Conservation (phyloP, 2,113 vertebrate species). For the Dolichallabes microphthalmus region DNA sequence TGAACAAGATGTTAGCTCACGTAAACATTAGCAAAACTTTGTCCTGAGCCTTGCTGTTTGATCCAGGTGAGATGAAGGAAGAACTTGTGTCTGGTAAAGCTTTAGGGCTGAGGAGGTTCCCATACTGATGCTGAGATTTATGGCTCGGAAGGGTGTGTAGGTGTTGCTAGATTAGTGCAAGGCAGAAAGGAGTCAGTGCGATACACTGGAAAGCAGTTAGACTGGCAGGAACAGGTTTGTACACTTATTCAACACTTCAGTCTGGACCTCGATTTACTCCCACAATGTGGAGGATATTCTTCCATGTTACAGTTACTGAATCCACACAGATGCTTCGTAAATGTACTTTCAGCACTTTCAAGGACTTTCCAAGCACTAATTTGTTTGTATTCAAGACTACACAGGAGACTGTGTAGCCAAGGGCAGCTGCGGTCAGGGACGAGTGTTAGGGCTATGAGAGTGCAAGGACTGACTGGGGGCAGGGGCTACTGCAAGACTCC, state of each 20-base stretch:
- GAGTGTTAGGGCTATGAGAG: not conserved
- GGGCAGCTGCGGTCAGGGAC: not conserved
- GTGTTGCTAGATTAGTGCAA: not conserved
- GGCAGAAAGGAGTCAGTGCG: not conserved
- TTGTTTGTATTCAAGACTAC: conserved; percentile 13
- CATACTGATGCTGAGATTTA: not conserved
- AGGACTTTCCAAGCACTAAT: conserved; percentile 3
- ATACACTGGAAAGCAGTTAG: not conserved
- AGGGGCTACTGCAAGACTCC: not conserved
- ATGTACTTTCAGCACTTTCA: conserved; percentile 1
- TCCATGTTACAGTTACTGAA: not conserved
- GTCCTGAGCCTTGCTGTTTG: not conserved
- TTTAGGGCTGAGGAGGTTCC: not conserved
- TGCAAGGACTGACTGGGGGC: too few species aligned
- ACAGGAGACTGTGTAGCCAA: not conserved
- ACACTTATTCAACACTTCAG: not conserved
- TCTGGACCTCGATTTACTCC: not conserved
- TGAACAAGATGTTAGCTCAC: too few species aligned
- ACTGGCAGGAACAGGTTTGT: not conserved
- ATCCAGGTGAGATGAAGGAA: not conserved
- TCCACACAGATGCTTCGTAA: not conserved
- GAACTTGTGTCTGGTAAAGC: not conserved
- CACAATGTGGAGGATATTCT: not conserved
- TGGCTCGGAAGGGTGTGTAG: not conserved
- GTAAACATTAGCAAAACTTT: not conserved